Evolutionary conservation across 23 tunicate species (phyloP).

Genomic region (Ascidia mentula): DNA sequence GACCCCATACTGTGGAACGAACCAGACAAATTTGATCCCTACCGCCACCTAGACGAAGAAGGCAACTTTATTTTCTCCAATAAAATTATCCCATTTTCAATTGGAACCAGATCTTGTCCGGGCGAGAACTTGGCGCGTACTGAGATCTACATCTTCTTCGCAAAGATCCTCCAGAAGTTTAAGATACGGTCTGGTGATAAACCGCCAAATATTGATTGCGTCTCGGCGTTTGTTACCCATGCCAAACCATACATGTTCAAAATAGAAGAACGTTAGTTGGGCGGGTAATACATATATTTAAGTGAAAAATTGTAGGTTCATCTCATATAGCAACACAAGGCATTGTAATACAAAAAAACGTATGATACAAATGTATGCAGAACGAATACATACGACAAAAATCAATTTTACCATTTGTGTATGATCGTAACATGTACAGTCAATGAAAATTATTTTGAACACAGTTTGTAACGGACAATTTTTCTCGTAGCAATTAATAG

Average conservation of each 20-base stretch:
- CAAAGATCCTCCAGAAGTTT: not conserved
- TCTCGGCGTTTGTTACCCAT: not conserved
- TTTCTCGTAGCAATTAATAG: too few species aligned
- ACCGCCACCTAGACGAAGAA: slow-evolving; percentile 11
- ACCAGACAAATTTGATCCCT: not conserved
- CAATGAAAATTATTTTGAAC: too few species aligned
- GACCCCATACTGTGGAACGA: not conserved
- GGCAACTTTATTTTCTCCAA: not conserved
- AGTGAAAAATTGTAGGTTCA: too few species aligned
- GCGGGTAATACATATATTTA: too few species aligned
- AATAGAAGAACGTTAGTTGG: not conserved
- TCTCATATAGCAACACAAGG: too few species aligned
- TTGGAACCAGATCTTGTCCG: not conserved
- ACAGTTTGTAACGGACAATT: too few species aligned
- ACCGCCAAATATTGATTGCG: not conserved
- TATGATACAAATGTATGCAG: too few species aligned
- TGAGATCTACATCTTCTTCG: not conserved
- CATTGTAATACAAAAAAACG: too few species aligned
- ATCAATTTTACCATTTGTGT: too few species aligned
- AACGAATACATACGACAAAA: too few species aligned
- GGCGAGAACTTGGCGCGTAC: not conserved
- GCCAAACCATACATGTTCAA: not conserved
- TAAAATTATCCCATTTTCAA: not conserved
- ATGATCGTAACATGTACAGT: too few species aligned
- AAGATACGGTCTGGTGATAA: not conserved